Evolutionary conservation across 2,888 invertebrate genomes (phyloP).

Genomic region (Orchesella flavescens): DNA sequence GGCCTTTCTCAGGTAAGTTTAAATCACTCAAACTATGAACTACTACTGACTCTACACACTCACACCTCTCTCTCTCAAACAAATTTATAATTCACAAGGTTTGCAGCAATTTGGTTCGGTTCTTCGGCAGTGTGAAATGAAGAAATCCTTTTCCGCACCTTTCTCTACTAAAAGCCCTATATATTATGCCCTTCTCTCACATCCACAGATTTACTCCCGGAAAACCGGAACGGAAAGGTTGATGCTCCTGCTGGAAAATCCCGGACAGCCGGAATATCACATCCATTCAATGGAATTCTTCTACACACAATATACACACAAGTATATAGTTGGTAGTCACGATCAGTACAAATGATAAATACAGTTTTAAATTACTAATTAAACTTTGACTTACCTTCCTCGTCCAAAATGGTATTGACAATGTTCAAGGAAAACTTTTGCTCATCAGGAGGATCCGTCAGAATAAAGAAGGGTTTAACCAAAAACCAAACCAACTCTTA

Average conservation of each 20-base stretch:
- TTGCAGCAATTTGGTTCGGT: neutral
- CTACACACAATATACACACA: neutral
- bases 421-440: neutral
- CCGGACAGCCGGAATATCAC: conserved; percentile 34
- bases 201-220: conserved; percentile 21
- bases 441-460: neutral
- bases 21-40: no score
- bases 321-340: no score
- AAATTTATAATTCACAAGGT: conserved; percentile 5
- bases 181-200: conserved; percentile 7
- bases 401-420: neutral
- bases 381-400: no score
- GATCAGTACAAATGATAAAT: no score
- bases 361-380: no score
- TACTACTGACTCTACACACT: no score
- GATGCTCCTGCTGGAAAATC: conserved; percentile 44
- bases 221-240: conserved; percentile 29
- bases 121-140: neutral
- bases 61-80: conserved; percentile 4
- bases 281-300: neutral
- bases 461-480: neutral
- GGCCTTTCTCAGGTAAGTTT: conserved; percentile 43
- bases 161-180: neutral
- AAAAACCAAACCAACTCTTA: neutral
- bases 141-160: neutral